phyloP scores from a whole-genome alignment of 2,113 vertebrate species.

The Andinoacara biseriatus region DNA sequence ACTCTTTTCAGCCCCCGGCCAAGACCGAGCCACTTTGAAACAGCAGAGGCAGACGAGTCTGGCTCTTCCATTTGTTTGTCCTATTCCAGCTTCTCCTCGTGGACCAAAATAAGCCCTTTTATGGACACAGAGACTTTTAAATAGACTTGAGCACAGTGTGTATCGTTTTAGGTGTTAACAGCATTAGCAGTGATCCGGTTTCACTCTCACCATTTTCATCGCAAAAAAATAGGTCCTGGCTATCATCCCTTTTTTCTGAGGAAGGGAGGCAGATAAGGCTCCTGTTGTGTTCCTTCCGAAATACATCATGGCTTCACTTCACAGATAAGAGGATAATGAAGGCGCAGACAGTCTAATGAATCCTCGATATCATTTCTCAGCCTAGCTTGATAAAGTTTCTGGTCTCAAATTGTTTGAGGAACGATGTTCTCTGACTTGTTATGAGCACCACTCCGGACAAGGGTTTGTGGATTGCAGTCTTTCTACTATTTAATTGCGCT shows the following conservation, averaged over 20 bases:
- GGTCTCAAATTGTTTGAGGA: conserved; percentile 48
- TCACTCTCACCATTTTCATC: conserved; percentile 32
- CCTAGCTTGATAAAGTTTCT: conserved; percentile 41
- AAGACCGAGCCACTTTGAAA: conserved; percentile 27
- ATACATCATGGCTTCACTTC: conserved; percentile 50
- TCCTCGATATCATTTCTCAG: conserved; percentile 55
- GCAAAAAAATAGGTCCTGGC: conserved; percentile 48
- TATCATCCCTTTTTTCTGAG: conserved; percentile 43
- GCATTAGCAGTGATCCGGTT: conserved; percentile 49
- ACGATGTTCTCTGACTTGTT: conserved; percentile 37
- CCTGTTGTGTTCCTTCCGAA: conserved; percentile 45
- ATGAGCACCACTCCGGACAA: neutral
- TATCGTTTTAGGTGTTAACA: conserved; percentile 43
- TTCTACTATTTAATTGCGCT: neutral
- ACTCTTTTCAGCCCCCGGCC: conserved; percentile 40
- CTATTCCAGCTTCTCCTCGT: conserved; percentile 28
- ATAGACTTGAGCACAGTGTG: conserved; percentile 53
- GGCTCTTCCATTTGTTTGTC: conserved; percentile 54
- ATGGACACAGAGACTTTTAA: conserved; percentile 57
- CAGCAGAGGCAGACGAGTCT: conserved; percentile 41
- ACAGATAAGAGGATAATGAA: conserved; percentile 70
- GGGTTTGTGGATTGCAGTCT: conserved; percentile 9
- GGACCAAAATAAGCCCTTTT: conserved; percentile 46
- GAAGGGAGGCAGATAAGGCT: conserved; percentile 48
- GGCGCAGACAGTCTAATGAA: conserved; percentile 65